These are phyloP conservation scores for Cordylochernes scorpioides DNA, from an alignment of 2,888 invertebrate species.

Conservation along the genomic window DNA sequence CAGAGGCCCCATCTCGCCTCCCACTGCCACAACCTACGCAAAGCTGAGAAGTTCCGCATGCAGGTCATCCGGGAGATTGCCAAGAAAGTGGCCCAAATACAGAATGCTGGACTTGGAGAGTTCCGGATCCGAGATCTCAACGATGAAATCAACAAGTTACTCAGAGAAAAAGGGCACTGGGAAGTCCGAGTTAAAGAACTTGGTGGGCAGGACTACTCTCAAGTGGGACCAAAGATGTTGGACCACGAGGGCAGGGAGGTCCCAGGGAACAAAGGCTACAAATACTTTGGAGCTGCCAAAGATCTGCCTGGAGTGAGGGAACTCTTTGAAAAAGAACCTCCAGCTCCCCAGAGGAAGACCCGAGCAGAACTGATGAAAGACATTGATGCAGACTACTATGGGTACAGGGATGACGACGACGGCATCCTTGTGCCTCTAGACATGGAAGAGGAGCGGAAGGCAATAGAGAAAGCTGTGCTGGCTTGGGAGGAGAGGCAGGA, in stretches of 20 bases:
- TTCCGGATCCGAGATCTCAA: slow-evolving; percentile 90
- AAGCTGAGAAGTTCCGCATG: slow-evolving; percentile 83
- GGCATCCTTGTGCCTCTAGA: slow-evolving; percentile 74
- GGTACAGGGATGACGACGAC: slow-evolving; percentile 93
- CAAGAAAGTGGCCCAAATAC: slow-evolving; percentile 94
- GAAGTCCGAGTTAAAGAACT: slow-evolving; percentile 81
- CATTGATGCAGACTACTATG: slow-evolving; percentile 96
- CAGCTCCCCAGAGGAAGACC: slow-evolving; percentile 62
- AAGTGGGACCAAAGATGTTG: slow-evolving; percentile 70
- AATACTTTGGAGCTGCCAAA: slow-evolving; percentile 85
- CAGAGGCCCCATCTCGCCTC: slow-evolving; percentile 77
- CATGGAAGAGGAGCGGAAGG: slow-evolving; percentile 42
- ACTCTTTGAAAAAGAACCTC: slow-evolving; percentile 82
- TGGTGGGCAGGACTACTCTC: slow-evolving; percentile 55
- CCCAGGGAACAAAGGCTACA: slow-evolving; percentile 89
- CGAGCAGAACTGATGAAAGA: slow-evolving; percentile 89
- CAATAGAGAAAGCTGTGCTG: slow-evolving; percentile 32
- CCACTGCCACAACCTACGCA: slow-evolving; percentile 66
- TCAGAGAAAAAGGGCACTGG: slow-evolving; percentile 91
- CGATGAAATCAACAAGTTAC: slow-evolving; percentile 92
- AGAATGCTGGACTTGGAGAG: slow-evolving; percentile 96
- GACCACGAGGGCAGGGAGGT: slow-evolving; percentile 86
- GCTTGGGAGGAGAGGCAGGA: slow-evolving; percentile 61
- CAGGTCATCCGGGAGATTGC: slow-evolving; percentile 93
- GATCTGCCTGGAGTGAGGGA: slow-evolving; percentile 93